phyloP scores from a whole-genome alignment of 2,113 vertebrate genomes.

The Haliaeetus leucogaster region DNA sequence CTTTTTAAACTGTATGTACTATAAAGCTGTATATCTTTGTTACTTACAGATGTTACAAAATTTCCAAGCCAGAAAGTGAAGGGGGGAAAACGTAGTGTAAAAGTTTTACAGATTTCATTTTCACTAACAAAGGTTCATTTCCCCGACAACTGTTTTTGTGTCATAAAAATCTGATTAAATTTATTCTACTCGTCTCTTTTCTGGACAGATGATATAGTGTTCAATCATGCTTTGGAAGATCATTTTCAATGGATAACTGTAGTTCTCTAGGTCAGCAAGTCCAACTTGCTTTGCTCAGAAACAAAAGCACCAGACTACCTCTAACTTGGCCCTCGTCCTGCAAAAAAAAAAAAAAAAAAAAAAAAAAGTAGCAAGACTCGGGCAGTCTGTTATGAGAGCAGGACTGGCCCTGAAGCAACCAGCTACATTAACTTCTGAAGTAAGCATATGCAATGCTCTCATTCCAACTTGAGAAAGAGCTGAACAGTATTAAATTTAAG shows the following conservation, averaged over 20 bases:
- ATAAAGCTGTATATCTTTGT: conserved; percentile 49
- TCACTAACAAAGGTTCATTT: neutral
- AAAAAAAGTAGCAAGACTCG: neutral
- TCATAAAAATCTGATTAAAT: conserved; percentile 6
- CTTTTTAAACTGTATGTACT: conserved; percentile 33
- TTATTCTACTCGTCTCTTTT: neutral
- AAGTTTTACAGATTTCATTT: neutral
- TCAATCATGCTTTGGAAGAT: conserved; percentile 49
- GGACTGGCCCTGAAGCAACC: conserved; percentile 20
- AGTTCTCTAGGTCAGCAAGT: conserved; percentile 37
- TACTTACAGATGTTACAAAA: conserved; percentile 61
- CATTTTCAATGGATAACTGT: conserved; percentile 26
- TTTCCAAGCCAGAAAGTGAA: conserved; percentile 19
- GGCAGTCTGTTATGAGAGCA: neutral
- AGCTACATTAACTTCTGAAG: neutral
- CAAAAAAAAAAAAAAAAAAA: neutral
- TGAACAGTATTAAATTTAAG: neutral
- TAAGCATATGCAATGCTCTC: neutral
- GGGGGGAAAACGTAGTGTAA: neutral
- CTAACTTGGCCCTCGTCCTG: neutral
- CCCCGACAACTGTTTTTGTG: neutral
- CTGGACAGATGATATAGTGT: neutral
- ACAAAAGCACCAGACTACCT: conserved; percentile 13
- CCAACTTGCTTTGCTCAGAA: neutral
- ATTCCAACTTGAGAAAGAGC: conserved; percentile 11